Evolutionary conservation across 2,113 vertebrate species (phyloP).

Genomic region (Sorex araneus): DNA sequence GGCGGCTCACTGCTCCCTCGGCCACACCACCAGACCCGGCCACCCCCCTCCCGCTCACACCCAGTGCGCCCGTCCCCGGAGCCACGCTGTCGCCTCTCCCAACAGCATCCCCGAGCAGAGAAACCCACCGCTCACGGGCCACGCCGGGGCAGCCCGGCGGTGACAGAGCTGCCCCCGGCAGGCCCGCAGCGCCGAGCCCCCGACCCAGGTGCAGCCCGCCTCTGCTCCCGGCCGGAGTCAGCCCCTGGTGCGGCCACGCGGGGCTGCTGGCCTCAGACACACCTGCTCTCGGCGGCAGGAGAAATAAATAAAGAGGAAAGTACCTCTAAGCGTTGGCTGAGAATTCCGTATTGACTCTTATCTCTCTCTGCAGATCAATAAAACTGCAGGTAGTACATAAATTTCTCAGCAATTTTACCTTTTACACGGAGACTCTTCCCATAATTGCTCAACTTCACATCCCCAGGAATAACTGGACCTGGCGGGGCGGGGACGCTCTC

Average conservation of each 20-base stretch:
- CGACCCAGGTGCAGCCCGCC: background rate
- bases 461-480: conserved; percentile 77
- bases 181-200: background rate
- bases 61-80: background rate
- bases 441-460: conserved; percentile 77
- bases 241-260: conserved; percentile 22
- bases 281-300: conserved; percentile 69
- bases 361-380: conserved; percentile 83
- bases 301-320: conserved; percentile 81
- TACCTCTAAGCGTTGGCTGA: conserved; percentile 76
- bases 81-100: background rate
- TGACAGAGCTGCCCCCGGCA: background rate
- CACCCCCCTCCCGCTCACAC: background rate
- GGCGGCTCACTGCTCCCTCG: background rate
- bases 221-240: background rate
- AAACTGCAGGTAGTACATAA: conserved; percentile 83
- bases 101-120: no score
- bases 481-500: conserved; percentile 31
- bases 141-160: background rate
- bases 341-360: conserved; percentile 82
- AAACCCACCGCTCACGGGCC: no score
- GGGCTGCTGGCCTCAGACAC: conserved; percentile 70
- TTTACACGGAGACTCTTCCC: conserved; percentile 77
- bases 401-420: conserved; percentile 85
- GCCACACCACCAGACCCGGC: background rate